Base-by-base conservation (phyloP, 2,888 invertebrate genomes). In the Mechanitis mazaeus region DNA sequence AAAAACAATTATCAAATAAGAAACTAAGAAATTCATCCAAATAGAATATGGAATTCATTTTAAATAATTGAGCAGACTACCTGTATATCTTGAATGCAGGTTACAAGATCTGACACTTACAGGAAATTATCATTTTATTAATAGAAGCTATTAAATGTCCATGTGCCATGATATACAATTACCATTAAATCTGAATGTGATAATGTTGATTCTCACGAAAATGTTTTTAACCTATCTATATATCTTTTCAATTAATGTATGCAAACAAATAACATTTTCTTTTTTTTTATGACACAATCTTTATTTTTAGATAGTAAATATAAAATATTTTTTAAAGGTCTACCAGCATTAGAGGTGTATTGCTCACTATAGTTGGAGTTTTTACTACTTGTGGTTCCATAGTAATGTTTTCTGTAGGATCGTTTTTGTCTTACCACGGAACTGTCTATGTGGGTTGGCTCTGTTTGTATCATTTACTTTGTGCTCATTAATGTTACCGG, bases 281-380 rank as follows among this genome's bases (percentile, higher is more conserved):
- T 20, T 1, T 20, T 20, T 20, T 20, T 20, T 20, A 20, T 20
- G 20, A 20, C 20, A 20, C 20, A 20, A 20, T 20, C 20, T 20
- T 20, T 20, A 20, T 20, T 20, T 20, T 20, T 20, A 20, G 20
- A 20, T 20, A 20, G 20, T 20, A 20, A 31, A 3, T 46, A 3
- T 33, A 3, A 42, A 42, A 6, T 2, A 46, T 33, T 45, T 53
- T 35, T 74, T 74, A 45, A 69, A 82, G 81, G 42, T 80, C 80
- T 2, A 75, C 77, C 5, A 70, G 75, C 28, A 74, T 80, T 1
- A 68, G 81, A 69, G 81, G 81, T 0, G 72, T 75, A 6, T 63
- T 81, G 0, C 59, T 82, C 3, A 74, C 78, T 0, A 65, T 69
- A 0, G 71, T 75, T 1, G 80, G 74, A 11, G 68, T 79, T 9